Conservation (phyloP, 2,113 vertebrate genomes). For the Ictalurus punctatus region DNA sequence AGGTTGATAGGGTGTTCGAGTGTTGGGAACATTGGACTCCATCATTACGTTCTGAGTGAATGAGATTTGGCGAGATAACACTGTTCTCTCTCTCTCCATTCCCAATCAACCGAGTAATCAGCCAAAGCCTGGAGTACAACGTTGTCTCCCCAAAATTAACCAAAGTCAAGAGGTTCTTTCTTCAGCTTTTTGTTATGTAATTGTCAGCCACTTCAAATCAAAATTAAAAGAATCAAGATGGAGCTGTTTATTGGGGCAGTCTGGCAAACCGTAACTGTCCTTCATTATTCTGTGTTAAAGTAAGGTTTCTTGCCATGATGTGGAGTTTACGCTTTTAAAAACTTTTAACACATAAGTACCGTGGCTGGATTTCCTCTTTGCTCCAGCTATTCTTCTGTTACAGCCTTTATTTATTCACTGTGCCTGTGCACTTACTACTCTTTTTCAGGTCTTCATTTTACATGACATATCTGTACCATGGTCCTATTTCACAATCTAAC, state of each 20-base stretch:
- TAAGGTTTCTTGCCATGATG: background rate
- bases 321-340: background rate
- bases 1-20: conserved; percentile 31
- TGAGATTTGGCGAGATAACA: conserved; percentile 64
- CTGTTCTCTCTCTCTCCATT: conserved; percentile 58
- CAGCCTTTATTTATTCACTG: background rate
- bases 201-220: conserved; percentile 41
- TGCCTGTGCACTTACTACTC: background rate
- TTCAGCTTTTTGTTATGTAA: conserved; percentile 39
- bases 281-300: background rate
- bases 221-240: conserved; percentile 29
- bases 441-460: background rate
- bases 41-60: conserved; percentile 69
- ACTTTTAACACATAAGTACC: background rate
- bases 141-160: conserved; percentile 48
- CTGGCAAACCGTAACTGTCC: conserved; percentile 13
- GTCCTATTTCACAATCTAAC: background rate
- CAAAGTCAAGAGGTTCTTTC: conserved; percentile 58
- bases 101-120: conserved; percentile 59
- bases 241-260: conserved; percentile 27
- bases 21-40: conserved; percentile 53
- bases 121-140: conserved; percentile 45
- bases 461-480: background rate
- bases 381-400: background rate
- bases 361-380: background rate